phyloP scores from a whole-genome alignment of 2,888 invertebrate species.

The Enchytraeus crypticus region DNA sequence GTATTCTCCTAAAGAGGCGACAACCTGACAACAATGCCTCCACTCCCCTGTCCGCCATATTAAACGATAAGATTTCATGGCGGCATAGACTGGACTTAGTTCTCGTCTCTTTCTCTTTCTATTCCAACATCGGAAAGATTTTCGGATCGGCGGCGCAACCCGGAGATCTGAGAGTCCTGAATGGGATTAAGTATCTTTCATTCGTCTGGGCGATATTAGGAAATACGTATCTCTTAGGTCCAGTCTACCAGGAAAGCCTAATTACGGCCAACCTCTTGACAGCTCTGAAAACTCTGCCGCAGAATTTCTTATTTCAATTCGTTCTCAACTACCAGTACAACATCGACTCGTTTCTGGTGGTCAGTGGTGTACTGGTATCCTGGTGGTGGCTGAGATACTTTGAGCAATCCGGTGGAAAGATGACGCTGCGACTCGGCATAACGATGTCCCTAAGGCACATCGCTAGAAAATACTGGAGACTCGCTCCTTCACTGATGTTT shows the following conservation, averaged over 20 bases:
- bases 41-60: too few species aligned
- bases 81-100: constrained; percentile 10
- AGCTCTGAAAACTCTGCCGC: constrained; percentile 3
- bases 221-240: constrained; percentile 19
- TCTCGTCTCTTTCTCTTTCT: constrained; percentile 14
- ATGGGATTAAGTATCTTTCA: constrained; percentile 15
- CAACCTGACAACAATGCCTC: too few species aligned
- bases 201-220: constrained; percentile 13
- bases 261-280: constrained; percentile 11
- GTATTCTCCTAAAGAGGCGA: too few species aligned
- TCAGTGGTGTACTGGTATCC: constrained; percentile 14
- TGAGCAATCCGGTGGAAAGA: too few species aligned
- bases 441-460: too few species aligned
- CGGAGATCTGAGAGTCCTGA: constrained; percentile 3
- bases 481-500: constrained; percentile 45
- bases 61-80: background rate
- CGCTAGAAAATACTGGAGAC: too few species aligned
- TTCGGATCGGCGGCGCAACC: background rate
- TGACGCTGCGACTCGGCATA: too few species aligned
- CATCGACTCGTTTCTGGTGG: constrained; percentile 8
- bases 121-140: constrained; percentile 7
- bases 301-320: constrained; percentile 29
- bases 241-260: constrained; percentile 24
- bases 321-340: constrained; percentile 32
- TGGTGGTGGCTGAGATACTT: constrained; percentile 17